Evolutionary conservation across 1,140 invertebrate genomes (phyloP).

Genomic region (Leptinotarsa undecemlineata): DNA sequence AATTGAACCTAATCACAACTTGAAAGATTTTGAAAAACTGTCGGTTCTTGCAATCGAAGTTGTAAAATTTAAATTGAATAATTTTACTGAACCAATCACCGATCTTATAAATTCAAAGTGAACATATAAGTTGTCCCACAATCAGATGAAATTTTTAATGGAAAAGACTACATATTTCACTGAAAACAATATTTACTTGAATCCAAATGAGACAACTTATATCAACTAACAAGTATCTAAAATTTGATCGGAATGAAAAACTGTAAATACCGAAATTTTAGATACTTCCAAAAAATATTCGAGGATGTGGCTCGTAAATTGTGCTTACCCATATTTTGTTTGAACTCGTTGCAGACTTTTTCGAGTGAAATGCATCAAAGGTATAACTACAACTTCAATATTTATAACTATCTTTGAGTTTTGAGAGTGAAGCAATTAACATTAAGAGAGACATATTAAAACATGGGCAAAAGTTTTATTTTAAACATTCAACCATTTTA

Average conservation of each 20-base stretch:
- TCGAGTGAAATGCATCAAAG: no score
- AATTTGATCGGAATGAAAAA: neutral
- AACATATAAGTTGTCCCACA: neutral
- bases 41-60: neutral
- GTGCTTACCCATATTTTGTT: neutral
- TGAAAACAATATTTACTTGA: neutral
- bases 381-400: no score
- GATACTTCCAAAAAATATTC: neutral
- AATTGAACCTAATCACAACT: neutral
- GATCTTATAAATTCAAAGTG: slow-evolving; percentile 26
- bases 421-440: no score
- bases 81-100: slow-evolving; percentile 32
- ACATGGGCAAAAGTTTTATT: no score
- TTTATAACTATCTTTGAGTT: no score
- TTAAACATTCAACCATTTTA: no score
- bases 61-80: neutral
- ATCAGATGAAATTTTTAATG: neutral
- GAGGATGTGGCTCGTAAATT: neutral
- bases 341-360: neutral
- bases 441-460: no score
- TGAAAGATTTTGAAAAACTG: no score
- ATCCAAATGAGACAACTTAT: neutral
- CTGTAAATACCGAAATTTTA: neutral
- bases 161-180: neutral
- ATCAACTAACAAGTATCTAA: neutral